These are phyloP conservation scores for Molossus alvarezi DNA, from an alignment of 2,797 vertebrate species.

Conservation along the genomic window DNA sequence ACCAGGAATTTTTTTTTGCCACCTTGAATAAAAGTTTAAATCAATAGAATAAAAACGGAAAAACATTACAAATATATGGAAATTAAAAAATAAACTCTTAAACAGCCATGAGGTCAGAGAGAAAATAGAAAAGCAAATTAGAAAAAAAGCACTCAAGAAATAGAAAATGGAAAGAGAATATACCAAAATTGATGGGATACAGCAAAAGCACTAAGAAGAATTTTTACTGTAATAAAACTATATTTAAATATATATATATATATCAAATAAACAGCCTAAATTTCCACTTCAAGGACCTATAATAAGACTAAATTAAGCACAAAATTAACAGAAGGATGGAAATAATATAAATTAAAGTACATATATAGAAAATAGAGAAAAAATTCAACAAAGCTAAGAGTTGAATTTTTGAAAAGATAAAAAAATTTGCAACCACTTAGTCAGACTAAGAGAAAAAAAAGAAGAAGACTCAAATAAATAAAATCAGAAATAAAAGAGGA, in stretches of 20 bases:
- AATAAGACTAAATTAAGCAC: neutral
- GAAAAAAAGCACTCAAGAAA: neutral
- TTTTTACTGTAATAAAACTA: neutral
- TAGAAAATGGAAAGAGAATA: neutral
- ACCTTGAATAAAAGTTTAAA: neutral
- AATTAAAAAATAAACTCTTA: neutral
- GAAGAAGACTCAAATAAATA: neutral
- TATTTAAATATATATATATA: too few species aligned
- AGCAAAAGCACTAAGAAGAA: neutral
- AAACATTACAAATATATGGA: neutral
- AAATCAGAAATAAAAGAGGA: neutral
- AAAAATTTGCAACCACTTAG: neutral
- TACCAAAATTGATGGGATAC: neutral
- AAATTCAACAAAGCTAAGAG: neutral
- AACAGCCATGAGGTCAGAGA: neutral
- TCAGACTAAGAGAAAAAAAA: neutral
- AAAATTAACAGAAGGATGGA: neutral
- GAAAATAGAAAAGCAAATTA: neutral
- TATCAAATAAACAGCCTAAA: neutral
- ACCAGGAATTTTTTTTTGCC: neutral
- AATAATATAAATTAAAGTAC: neutral
- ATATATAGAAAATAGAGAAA: neutral
- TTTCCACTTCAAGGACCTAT: neutral
- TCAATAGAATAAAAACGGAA: neutral
- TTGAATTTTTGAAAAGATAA: neutral